Conservation (phyloP, 64 coral and sea anemone genomes). For the Actinia tenebrosa region DNA sequence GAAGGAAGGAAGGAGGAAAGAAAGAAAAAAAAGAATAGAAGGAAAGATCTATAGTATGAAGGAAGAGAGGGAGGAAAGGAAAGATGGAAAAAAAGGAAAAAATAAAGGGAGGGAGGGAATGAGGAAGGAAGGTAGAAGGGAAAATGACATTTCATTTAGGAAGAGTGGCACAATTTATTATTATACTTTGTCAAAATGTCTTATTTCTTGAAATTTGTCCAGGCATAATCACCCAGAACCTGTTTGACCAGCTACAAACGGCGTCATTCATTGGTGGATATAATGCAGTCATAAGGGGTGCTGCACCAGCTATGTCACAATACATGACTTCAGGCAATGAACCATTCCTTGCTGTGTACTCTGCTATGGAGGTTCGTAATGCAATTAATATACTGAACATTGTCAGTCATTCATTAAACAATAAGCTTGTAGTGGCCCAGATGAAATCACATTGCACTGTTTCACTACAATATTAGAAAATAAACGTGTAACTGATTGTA, state of each 20-base stretch:
- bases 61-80: neutral
- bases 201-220: too few relatives aligned
- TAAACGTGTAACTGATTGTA: neutral
- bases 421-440: neutral
- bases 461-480: neutral
- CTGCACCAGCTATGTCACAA: constrained; percentile 81
- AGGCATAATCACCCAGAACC: constrained; percentile 79
- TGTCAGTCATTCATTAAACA: too few relatives aligned
- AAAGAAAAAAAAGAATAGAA: too few relatives aligned
- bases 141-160: too few relatives aligned
- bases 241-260: constrained; percentile 94
- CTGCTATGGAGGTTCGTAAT: constrained; percentile 63
- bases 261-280: constrained; percentile 88
- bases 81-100: too few relatives aligned
- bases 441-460: neutral
- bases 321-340: constrained; percentile 83
- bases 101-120: too few relatives aligned
- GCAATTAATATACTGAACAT: neutral
- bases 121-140: too few relatives aligned
- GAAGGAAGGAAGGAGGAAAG: too few relatives aligned
- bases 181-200: too few relatives aligned
- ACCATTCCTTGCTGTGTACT: constrained; percentile 93
- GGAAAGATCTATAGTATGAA: neutral
- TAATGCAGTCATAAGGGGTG: constrained; percentile 62
- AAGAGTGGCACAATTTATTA: too few relatives aligned